Conservation (phyloP, 2,888 invertebrate species). For the Apodemia zela region DNA sequence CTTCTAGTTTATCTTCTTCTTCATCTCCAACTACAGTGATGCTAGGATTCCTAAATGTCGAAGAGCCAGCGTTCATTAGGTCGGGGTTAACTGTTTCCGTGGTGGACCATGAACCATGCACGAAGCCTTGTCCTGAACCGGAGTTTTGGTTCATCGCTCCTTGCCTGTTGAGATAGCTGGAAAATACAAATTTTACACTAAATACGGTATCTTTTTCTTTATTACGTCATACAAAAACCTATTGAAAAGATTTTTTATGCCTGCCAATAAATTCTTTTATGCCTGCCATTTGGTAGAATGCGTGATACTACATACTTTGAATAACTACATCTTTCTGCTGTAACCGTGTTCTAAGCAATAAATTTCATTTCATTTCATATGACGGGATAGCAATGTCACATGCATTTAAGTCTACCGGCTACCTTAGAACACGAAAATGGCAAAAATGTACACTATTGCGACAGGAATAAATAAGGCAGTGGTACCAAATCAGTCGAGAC, state of each 20-base stretch:
- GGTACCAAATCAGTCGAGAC: too few species aligned
- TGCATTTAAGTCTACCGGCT: too few species aligned
- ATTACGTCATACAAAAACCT: neutral
- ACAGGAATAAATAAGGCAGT: too few species aligned
- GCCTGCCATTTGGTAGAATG: too few species aligned
- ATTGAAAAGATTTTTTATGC: neutral
- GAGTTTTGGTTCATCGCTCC: constrained; percentile 30
- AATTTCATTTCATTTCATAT: too few species aligned
- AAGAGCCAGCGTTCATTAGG: constrained; percentile 63
- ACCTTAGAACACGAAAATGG: too few species aligned
- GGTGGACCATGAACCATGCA: constrained; percentile 66
- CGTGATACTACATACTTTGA: too few species aligned
- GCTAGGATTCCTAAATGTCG: constrained; percentile 50
- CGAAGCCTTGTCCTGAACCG: constrained; percentile 48
- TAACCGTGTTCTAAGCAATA: too few species aligned
- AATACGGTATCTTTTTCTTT: neutral
- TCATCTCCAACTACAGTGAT: constrained; percentile 65
- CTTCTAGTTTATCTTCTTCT: constrained; percentile 59
- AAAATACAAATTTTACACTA: constrained; percentile 23
- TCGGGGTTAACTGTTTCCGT: constrained; percentile 73
- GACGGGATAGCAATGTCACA: too few species aligned
- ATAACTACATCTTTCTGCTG: too few species aligned
- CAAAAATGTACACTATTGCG: too few species aligned
- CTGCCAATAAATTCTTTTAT: too few species aligned
- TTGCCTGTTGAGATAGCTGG: constrained; percentile 44